Percentiles rank a stretch among this genome's conserved stretches.
These are phyloP conservation scores for Crocodylus rhombifer DNA, from an alignment of 2,797 vertebrate genomes.

Conservation along the genomic window DNA sequence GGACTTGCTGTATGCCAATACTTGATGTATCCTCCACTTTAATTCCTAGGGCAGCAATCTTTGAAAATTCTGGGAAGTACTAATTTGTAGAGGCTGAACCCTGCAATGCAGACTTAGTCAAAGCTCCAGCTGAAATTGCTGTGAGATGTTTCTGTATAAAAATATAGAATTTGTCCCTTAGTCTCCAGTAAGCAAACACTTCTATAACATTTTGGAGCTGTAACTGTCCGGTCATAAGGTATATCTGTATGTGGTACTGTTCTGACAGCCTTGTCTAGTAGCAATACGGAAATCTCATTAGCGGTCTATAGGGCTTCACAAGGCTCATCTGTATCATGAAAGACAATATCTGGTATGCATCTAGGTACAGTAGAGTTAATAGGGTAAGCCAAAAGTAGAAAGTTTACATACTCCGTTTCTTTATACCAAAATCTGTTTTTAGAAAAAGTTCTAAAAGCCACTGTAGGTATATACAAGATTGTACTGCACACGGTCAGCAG, in stretches of 20 bases:
- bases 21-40: background rate
- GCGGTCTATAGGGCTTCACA: slow-evolving; percentile 60
- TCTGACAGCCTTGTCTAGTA: slow-evolving; percentile 35
- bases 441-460: background rate
- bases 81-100: background rate
- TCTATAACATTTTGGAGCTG: background rate
- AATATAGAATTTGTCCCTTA: background rate
- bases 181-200: slow-evolving; percentile 28
- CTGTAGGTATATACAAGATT: background rate
- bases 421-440: background rate
- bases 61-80: background rate
- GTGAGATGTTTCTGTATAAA: background rate
- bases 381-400: background rate
- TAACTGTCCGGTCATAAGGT: background rate
- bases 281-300: slow-evolving; percentile 65
- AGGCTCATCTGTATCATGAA: slow-evolving; percentile 76
- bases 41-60: background rate
- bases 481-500: slow-evolving; percentile 1
- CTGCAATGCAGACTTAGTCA: background rate
- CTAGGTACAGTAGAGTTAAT: slow-evolving; percentile 2
- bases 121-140: background rate
- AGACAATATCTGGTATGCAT: slow-evolving; percentile 44
- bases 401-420: slow-evolving; percentile 40
- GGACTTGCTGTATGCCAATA: too few species aligned
- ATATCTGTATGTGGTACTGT: background rate